These are phyloP conservation scores for Pyrgus malvae DNA, from an alignment of 2,888 invertebrate genomes.

Conservation along the genomic window DNA sequence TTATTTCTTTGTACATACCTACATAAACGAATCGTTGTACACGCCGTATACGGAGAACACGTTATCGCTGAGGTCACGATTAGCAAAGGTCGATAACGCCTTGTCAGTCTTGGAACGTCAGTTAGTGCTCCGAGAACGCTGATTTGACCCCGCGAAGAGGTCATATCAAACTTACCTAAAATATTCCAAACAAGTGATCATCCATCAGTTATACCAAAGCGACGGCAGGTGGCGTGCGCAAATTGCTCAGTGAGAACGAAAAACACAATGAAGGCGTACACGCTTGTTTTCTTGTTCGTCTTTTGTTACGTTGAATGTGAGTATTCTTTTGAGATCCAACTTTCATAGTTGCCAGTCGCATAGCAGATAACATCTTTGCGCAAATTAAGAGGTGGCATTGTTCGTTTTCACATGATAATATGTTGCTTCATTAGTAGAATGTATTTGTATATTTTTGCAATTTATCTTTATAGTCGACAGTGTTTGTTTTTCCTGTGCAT, in stretches of 20 bases:
- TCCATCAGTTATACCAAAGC: slow-evolving; percentile 22
- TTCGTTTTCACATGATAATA: slow-evolving; percentile 20
- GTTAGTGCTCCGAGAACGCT: slow-evolving; percentile 31
- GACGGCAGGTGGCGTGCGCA: slow-evolving; percentile 22
- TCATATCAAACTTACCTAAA: slow-evolving; percentile 30
- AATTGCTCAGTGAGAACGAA: slow-evolving; percentile 21
- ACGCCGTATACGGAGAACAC: slow-evolving; percentile 43
- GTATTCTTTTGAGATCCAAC: slow-evolving; percentile 43
- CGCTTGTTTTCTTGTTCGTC: slow-evolving; percentile 53
- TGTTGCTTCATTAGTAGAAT: slow-evolving; percentile 15
- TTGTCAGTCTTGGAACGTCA: slow-evolving; percentile 3
- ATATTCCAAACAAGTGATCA: slow-evolving; percentile 4
- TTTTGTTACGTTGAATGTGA: slow-evolving; percentile 63
- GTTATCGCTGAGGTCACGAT: slow-evolving; percentile 62
- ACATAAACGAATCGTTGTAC: slow-evolving; percentile 28
- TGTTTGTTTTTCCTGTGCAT: too few species aligned
- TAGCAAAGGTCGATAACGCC: slow-evolving; percentile 50
- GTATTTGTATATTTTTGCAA: slow-evolving; percentile 10
- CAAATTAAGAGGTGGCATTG: slow-evolving; percentile 30
- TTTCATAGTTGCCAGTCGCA: slow-evolving; percentile 29
- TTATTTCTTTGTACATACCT: slow-evolving; percentile 5
- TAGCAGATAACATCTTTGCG: slow-evolving; percentile 33
- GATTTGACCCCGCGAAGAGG: slow-evolving; percentile 32
- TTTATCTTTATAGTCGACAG: too few species aligned
- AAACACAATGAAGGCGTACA: slow-evolving; percentile 53